A percentile compares a stretch with the other conserved stretches of the same genome.
Conservation (phyloP, 1,140 invertebrate species). For the Zaprionus ghesquierei region DNA sequence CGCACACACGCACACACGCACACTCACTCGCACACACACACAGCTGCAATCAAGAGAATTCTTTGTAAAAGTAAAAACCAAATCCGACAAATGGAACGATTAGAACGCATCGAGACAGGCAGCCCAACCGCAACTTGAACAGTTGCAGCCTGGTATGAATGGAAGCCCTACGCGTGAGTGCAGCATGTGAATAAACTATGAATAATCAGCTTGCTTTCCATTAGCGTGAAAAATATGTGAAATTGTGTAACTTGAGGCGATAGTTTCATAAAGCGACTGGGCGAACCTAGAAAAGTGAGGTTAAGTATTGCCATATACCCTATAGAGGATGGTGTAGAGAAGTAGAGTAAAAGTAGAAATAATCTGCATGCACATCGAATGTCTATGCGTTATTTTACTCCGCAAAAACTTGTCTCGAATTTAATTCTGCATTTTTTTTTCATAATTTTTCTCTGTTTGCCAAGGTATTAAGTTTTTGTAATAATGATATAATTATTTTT, state of each 20-base stretch:
- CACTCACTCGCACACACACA: not conserved
- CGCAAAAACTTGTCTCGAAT: too few relatives aligned
- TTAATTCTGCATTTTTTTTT: too few relatives aligned
- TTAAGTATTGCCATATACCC: not conserved
- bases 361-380: not conserved
- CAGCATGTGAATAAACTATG: not conserved
- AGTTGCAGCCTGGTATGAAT: not conserved
- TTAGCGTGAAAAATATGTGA: conserved; percentile 10
- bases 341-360: not conserved
- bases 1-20: not conserved
- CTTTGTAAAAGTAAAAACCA: conserved; percentile 29
- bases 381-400: too few relatives aligned
- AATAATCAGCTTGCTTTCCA: conserved; percentile 7
- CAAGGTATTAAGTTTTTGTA: too few relatives aligned
- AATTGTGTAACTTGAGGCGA: not conserved
- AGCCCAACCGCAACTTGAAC: not conserved
- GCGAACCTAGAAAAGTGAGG: not conserved
- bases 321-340: not conserved
- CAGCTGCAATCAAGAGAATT: conserved; percentile 1
- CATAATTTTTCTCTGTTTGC: not conserved
- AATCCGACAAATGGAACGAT: conserved; percentile 12
- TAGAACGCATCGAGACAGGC: not conserved
- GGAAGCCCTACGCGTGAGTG: not conserved
- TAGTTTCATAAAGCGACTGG: not conserved
- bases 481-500: too few relatives aligned